Evolutionary conservation across 2,888 invertebrate genomes (phyloP).

Genomic region (Drosophila yooni): DNA sequence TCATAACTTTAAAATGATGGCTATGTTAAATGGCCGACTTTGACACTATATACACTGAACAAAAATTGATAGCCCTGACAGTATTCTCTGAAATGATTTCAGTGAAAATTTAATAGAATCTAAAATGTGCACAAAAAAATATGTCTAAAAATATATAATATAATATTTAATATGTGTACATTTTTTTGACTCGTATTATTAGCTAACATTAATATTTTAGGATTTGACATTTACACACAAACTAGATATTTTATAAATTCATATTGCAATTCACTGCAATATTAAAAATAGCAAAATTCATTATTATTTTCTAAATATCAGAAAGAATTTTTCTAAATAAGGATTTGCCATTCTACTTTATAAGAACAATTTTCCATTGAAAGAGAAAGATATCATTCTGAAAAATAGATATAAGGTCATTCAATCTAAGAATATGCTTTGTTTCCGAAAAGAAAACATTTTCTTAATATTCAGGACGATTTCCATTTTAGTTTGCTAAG

Average conservation of each 20-base stretch:
- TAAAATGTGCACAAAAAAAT: not conserved
- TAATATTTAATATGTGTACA: not conserved
- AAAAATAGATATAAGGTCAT: not conserved
- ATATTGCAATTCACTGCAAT: not conserved
- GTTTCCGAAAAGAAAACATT: not conserved
- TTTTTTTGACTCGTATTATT: not conserved
- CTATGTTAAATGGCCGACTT: conserved; percentile 1
- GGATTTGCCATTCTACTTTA: not conserved
- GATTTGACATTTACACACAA: not conserved
- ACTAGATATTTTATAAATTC: not conserved
- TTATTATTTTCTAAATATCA: not conserved
- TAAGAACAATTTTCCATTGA: not conserved
- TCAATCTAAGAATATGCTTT: not conserved
- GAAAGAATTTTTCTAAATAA: not conserved
- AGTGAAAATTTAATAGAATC: not conserved
- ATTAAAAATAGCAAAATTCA: no score
- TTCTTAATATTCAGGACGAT: not conserved
- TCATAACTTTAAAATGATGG: conserved; percentile 10
- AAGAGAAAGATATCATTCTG: not conserved
- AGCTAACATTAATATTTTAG: not conserved
- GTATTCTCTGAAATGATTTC: not conserved
- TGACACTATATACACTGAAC: not conserved
- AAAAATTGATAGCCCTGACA: not conserved
- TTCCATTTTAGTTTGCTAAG: not conserved
- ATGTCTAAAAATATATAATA: no score